Evolutionary conservation across 2,888 invertebrate genomes (phyloP), one percentile per base, ranked within the genome.

Genomic region (Pecten maximus): DNA sequence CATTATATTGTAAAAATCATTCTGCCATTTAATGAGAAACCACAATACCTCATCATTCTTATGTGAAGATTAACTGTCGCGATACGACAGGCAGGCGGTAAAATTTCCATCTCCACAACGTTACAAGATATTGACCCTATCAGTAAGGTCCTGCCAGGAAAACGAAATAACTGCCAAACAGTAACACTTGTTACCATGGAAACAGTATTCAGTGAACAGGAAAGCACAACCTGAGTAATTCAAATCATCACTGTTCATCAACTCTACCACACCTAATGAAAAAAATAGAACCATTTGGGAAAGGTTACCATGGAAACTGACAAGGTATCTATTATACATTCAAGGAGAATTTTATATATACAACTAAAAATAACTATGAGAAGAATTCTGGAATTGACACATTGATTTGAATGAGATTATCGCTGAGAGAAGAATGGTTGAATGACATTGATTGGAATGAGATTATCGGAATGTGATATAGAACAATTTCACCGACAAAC

Each of bases 1-100:
- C 74, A 74, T 74, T 74, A 74, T 74, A 74, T 74, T 74, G 74
- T 74, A 74, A 74, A 54, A 74, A 74, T 74, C 74, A 74, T 74
- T 74, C 74, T 74, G 74, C 74, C 74, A 74, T 74, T 74, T 74
- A 74, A 74, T 74, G 74, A 74, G 74, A 74, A 74, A 74, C 28
- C 74, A 74, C 74, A 74, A 74, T 74, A 35, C 74, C 74, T 74
- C 74, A 74, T 74, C 74, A 74, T 28, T 74, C 74, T 74, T 74
- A 74, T 74, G 74, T 74, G 74, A 28, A 74, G 74, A 74, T 74
- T 74, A 74, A 74, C 74, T 74, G 74, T 74, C 74, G 74, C 74
- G 74, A 74, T 74, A 74, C 35, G 74, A 28, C 74, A 74, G 74
- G 74, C 74, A 35, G 74, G 74, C 19, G 74, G 74, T 74, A 74